Evolutionary conservation across 2,113 vertebrate species (phyloP).

Genomic region (Pituophis catenifer): DNA sequence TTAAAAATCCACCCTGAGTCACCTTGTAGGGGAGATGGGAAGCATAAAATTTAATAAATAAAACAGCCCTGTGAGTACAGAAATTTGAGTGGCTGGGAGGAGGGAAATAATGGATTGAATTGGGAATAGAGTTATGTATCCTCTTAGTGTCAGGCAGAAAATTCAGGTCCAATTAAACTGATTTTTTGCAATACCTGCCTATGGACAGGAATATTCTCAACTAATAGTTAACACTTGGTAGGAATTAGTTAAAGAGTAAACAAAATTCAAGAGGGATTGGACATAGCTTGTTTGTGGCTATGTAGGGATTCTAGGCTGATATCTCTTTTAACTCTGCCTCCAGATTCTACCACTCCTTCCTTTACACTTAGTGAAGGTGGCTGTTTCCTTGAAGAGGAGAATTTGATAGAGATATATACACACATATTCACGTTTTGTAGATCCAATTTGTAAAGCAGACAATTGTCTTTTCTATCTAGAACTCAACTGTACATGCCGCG

Average conservation of each 20-base stretch:
- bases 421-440: not conserved
- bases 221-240: not conserved
- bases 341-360: not conserved
- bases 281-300: not conserved
- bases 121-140: not conserved
- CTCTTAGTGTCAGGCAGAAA: not conserved
- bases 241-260: not conserved
- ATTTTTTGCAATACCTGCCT: too few relatives aligned
- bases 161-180: not conserved
- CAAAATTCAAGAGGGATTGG: not conserved
- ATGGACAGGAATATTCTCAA: not conserved
- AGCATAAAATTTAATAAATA: not conserved
- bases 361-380: not conserved
- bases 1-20: not conserved
- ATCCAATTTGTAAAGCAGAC: not conserved
- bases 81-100: not conserved
- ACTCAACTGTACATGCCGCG: not conserved
- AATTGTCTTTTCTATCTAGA: not conserved
- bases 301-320: not conserved
- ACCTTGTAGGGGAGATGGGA: not conserved
- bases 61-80: not conserved
- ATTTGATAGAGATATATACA: not conserved
- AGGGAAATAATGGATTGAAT: not conserved
- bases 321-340: not conserved
- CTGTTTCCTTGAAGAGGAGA: not conserved